Base-by-base conservation (phyloP, 1,140 invertebrate species). In the Subanguina moxae region DNA sequence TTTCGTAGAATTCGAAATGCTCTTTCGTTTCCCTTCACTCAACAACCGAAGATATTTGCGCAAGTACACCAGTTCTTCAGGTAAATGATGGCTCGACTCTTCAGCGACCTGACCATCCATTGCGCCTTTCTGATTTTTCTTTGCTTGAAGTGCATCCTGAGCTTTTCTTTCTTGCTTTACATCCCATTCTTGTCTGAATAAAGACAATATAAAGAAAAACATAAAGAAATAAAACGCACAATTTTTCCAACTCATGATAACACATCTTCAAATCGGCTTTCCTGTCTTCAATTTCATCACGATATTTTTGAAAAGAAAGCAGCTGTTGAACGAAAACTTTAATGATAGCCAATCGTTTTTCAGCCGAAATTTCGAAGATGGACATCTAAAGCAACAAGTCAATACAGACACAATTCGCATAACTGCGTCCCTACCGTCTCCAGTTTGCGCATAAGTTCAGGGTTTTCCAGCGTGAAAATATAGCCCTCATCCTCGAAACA, bases 401-500 rank as follows among this genome's bases (percentile, higher is more conserved):
- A 45, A 45, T 13, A 45, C n/a, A 11, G 11, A n/a, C n/a, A 45
- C 43, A 11, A 45, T 45, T n/a, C n/a, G 11, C n/a, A 45, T n/a
- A 45, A 45, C 11, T 45, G n/a, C 11, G 43, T 11, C 43, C n/a
- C 11, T 45, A 45, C 43, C 43, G 11, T n/a, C n/a, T 45, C n/a
- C n/a, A 45, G n/a, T n/a, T 45, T 45, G 11, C n/a, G 11, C 43
- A 45, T 45, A 11, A n/a, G 11, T n/a, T 65, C 63, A 19, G 42
- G 23, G 48, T 73, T 38, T 1, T 76, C 19, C 17, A 28, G n/a
- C 5, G 42, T 17, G 45, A 75, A 68, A 9, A 19, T 17, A 66
- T 48, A 73, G 0, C 48, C 71, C 27, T 58, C 73, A 57, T 73
- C 71, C 23, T 75, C 72, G 28, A 43, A 72, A 32, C 71, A 72